Base-by-base conservation (phyloP, 2,888 invertebrate species). In the Amiota mariae region DNA sequence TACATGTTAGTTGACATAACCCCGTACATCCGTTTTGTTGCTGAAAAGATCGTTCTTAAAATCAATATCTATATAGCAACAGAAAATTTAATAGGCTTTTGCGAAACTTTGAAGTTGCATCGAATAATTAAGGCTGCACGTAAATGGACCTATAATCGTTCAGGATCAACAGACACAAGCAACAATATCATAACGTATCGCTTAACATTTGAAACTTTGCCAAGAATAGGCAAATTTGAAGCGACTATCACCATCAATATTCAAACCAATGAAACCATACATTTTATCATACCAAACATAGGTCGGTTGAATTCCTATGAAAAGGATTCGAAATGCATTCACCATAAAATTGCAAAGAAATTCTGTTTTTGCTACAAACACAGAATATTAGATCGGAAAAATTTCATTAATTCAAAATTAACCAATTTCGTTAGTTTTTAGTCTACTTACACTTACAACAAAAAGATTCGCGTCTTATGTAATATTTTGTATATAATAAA, bases 1-100 rank as follows among this genome's bases (percentile, higher is more conserved):
- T 88, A 75, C 91, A 91, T 48, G 46, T 18, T 8, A 10, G 67
- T 68, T 15, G 15, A n/a, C n/a, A n/a, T n/a, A n/a, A n/a, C n/a
- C n/a, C 1, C 8, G 2, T 10, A 24, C 64, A 48, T 66, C 4
- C 46, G 6, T n/a, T 48, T 18, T 10, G 15, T 66, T 15, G 54
- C 15, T 15, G n/a, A 54, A 54, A 54, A 8, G 54, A 15, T 54
- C n/a, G n/a, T 66, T n/a, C 9, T n/a, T 4, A 2, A 15, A 47
- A 66, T 66, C 11, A 66, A 66, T 47, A 15, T n/a, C 13, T 47
- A 66, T 15, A 11, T 66, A 3, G 13, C 15, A 2, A 1, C 8
- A 8, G 13, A 47, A 11, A 0, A 6, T 8, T 12, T 66, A 10
- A 1, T 2, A 13, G 3, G 15, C 1, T 1, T 12, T n/a, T 66